Conservation (phyloP, 2,113 vertebrate genomes). For the Choloepus hoffmanni region DNA sequence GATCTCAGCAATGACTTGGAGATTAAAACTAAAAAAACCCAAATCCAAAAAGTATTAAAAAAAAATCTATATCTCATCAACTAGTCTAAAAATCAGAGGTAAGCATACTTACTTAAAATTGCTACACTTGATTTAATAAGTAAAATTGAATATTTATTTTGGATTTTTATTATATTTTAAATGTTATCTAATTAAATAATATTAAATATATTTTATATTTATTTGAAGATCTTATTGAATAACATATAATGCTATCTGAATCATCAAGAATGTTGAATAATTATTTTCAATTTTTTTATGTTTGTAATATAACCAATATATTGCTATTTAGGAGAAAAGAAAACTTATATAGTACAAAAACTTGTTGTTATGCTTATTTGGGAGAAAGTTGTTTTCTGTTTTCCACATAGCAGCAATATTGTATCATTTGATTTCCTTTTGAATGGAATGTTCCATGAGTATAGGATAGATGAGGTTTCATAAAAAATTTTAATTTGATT, state of each 20-base stretch:
- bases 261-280: not conserved
- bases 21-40: conserved; percentile 38
- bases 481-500: not conserved
- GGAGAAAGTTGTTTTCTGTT: conserved; percentile 11
- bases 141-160: not conserved
- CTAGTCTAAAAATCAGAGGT: conserved; percentile 44
- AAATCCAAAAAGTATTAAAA: conserved; percentile 58
- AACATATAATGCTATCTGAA: not conserved
- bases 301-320: not conserved
- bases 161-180: conserved; percentile 44
- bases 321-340: conserved; percentile 8
- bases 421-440: conserved; percentile 49
- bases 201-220: conserved; percentile 1
- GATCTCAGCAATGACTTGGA: conserved; percentile 16
- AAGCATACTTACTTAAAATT: not conserved
- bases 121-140: not conserved
- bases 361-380: not conserved
- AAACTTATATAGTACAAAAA: conserved; percentile 16
- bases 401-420: not conserved
- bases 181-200: not conserved
- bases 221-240: not conserved
- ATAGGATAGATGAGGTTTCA: not conserved
- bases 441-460: not conserved
- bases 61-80: not conserved
- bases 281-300: not conserved